These are phyloP conservation scores for Spodoptera picta DNA, from an alignment of 2,888 invertebrate genomes.

Conservation along the genomic window DNA sequence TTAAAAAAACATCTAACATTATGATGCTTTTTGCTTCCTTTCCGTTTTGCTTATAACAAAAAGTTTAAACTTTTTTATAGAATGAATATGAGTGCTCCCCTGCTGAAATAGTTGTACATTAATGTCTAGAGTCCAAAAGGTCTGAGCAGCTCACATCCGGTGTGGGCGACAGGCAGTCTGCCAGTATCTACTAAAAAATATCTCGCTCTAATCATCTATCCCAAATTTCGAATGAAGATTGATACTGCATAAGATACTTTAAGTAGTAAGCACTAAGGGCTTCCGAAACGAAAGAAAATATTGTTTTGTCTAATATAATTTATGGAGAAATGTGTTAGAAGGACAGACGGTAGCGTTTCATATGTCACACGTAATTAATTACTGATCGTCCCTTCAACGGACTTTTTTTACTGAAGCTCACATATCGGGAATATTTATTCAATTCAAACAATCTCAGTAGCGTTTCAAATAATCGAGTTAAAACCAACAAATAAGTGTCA, in stretches of 20 bases:
- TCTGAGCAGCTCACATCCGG: constrained; percentile 65
- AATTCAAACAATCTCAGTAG: constrained; percentile 5
- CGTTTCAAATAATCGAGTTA: neutral
- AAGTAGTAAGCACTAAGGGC: constrained; percentile 31
- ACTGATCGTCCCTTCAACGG: constrained; percentile 63
- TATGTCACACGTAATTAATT: constrained; percentile 81
- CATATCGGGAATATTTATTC: constrained; percentile 4
- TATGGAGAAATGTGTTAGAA: constrained; percentile 67
- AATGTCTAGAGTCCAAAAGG: constrained; percentile 17
- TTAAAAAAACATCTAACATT: no score
- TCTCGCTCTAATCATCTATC: constrained; percentile 36
- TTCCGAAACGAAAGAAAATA: constrained; percentile 33
- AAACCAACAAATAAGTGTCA: neutral
- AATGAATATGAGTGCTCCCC: constrained; percentile 9
- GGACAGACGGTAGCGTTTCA: constrained; percentile 75
- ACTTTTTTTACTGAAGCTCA: constrained; percentile 37
- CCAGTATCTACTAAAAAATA: constrained; percentile 54
- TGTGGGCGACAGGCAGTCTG: constrained; percentile 79
- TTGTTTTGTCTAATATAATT: constrained; percentile 63
- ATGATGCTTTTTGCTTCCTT: no score
- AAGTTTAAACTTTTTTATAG: constrained; percentile 11
- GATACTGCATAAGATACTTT: constrained; percentile 41
- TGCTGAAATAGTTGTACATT: constrained; percentile 7
- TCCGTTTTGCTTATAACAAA: neutral
- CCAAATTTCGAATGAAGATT: constrained; percentile 1